Conservation (phyloP, 2,888 invertebrate species). For the Octonoba sinensis region DNA sequence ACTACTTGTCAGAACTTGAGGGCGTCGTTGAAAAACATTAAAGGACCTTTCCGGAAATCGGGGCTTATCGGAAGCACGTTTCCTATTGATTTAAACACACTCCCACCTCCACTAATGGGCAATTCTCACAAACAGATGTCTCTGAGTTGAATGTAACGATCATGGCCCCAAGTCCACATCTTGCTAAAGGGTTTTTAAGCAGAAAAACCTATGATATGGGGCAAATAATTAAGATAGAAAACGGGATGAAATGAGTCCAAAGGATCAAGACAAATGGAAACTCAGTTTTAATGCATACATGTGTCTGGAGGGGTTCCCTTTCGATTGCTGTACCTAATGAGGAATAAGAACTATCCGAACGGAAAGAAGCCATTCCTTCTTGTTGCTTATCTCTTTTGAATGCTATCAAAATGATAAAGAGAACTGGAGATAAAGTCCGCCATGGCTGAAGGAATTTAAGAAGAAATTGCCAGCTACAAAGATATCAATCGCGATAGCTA, state of each 20-base stretch:
- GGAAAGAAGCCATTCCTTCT: conserved; percentile 55
- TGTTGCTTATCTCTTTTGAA: conserved; percentile 61
- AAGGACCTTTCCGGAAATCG: conserved; percentile 33
- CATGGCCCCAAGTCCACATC: conserved; percentile 49
- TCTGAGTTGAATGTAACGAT: conserved; percentile 57
- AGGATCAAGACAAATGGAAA: conserved; percentile 57
- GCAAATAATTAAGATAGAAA: conserved; percentile 59
- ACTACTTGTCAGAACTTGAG: conserved; percentile 43
- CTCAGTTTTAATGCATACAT: conserved; percentile 58
- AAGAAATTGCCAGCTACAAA: conserved; percentile 43
- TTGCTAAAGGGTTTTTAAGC: conserved; percentile 47
- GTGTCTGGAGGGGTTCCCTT: conserved; percentile 30
- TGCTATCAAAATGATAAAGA: conserved; percentile 62
- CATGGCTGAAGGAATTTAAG: conserved; percentile 39
- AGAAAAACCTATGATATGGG: conserved; percentile 45
- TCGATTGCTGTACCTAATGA: conserved; percentile 48
- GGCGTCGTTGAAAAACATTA: conserved; percentile 46
- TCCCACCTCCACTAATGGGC: conserved; percentile 56
- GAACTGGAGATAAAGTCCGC: conserved; percentile 48
- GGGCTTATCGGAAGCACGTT: conserved; percentile 45
- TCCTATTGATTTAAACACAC: conserved; percentile 58
- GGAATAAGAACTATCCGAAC: conserved; percentile 45
- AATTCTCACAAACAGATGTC: conserved; percentile 62
- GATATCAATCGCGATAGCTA: conserved; percentile 56
- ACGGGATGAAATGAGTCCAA: conserved; percentile 24